Percentiles rank a stretch among this genome's conserved stretches.
Evolutionary conservation across 1,140 invertebrate genomes (phyloP).

Genomic region (Proctacanthus coquilletti): DNA sequence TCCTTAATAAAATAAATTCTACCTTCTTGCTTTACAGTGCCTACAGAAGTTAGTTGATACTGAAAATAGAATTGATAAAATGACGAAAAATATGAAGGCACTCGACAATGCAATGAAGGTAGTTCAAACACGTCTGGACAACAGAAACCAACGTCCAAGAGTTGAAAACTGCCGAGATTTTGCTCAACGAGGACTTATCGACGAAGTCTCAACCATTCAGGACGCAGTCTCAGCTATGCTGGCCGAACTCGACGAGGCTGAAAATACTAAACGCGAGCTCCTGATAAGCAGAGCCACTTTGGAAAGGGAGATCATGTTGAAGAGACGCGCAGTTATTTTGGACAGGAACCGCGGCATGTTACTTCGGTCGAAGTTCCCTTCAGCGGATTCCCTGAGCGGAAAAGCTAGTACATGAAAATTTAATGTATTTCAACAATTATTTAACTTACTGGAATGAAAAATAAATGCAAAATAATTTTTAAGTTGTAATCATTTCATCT

Average conservation of each 20-base stretch:
- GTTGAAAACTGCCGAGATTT: constrained; percentile 57
- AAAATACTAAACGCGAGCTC: constrained; percentile 39
- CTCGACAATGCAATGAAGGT: constrained; percentile 58
- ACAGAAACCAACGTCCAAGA: constrained; percentile 44
- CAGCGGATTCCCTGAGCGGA: constrained; percentile 45
- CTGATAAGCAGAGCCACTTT: constrained; percentile 41
- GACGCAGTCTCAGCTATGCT: constrained; percentile 45
- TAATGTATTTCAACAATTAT: no score
- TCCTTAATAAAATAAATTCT: no score
- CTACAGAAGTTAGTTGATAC: constrained; percentile 49
- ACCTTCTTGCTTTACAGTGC: no score
- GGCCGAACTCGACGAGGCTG: constrained; percentile 41
- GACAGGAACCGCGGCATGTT: constrained; percentile 47
- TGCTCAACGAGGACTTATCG: constrained; percentile 51
- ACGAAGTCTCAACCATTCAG: constrained; percentile 51
- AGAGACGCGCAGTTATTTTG: constrained; percentile 50
- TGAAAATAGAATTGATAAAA: constrained; percentile 46
- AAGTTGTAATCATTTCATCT: no score
- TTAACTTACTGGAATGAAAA: no score
- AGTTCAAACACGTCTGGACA: constrained; percentile 59
- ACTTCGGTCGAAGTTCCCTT: constrained; percentile 49
- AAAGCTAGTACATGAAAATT: no score
- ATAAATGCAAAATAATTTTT: no score
- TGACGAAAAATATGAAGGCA: constrained; percentile 41
- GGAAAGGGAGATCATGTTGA: constrained; percentile 55